Conservation (phyloP, 2,888 invertebrate genomes). For the Drosophila rubida region DNA sequence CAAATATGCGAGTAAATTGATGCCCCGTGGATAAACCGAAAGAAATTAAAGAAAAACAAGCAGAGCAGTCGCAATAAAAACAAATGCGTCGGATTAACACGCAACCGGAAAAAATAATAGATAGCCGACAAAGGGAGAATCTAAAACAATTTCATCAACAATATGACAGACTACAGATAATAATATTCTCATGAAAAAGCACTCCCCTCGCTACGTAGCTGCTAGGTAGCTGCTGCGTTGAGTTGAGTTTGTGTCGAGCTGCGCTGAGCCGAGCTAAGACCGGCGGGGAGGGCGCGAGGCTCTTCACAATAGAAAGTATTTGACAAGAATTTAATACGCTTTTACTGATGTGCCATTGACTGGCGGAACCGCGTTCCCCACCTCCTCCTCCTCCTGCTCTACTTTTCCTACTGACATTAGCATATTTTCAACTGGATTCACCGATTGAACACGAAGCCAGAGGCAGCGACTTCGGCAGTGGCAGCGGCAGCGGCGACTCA, state of each 20-base stretch:
- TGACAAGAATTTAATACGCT: constrained; percentile 74
- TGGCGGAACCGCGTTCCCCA: constrained; percentile 36
- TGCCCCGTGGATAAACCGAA: constrained; percentile 72
- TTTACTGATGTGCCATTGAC: constrained; percentile 53
- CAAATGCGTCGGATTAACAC: constrained; percentile 42
- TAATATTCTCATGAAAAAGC: constrained; percentile 56
- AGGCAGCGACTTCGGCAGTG: neutral
- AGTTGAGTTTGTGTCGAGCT: too few relatives aligned
- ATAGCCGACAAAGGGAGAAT: constrained; percentile 42
- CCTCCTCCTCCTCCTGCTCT: neutral
- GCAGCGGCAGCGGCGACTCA: constrained; percentile 11
- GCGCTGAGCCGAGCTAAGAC: neutral
- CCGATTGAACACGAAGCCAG: constrained; percentile 3
- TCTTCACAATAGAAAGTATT: constrained; percentile 64
- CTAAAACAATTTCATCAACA: constrained; percentile 62
- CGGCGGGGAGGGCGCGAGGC: constrained; percentile 7
- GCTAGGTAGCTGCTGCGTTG: neutral
- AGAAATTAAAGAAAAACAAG: constrained; percentile 67
- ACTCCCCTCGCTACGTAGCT: constrained; percentile 3
- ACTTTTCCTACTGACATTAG: constrained; percentile 47
- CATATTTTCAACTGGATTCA: constrained; percentile 57
- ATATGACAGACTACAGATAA: constrained; percentile 38
- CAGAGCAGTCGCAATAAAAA: constrained; percentile 43
- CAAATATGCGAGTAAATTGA: constrained; percentile 62
- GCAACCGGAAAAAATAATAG: constrained; percentile 28